These are phyloP conservation scores for Morone chrysops DNA, from an alignment of 2,113 vertebrate species.

Conservation along the genomic window DNA sequence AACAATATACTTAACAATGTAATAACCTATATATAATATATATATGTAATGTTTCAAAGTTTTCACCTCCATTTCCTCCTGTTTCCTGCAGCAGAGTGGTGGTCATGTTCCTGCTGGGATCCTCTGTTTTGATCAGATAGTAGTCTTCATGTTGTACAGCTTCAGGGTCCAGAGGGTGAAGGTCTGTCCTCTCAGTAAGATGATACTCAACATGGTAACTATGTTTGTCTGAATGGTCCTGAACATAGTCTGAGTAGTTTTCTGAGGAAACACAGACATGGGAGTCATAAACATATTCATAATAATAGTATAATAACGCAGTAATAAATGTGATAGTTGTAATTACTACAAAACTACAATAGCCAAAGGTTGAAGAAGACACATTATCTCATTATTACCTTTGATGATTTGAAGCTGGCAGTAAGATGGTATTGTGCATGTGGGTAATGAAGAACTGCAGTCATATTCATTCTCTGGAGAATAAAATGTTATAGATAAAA, in stretches of 20 bases:
- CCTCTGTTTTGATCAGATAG: slow-evolving; percentile 33
- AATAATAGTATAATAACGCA: neutral
- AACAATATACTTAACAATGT: too few relatives aligned
- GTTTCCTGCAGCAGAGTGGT: slow-evolving; percentile 17
- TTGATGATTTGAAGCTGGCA: slow-evolving; percentile 52
- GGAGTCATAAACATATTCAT: neutral
- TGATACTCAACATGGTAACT: slow-evolving; percentile 24
- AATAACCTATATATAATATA: too few relatives aligned
- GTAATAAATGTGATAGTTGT: neutral
- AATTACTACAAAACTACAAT: neutral
- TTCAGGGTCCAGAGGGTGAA: slow-evolving; percentile 57
- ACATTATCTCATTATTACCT: slow-evolving; percentile 42
- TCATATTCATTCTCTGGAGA: slow-evolving; percentile 66
- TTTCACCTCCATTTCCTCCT: slow-evolving; percentile 35
- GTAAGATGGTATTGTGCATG: slow-evolving; percentile 26
- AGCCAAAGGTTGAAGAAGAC: neutral
- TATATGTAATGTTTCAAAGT: neutral
- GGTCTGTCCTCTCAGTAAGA: slow-evolving; percentile 22
- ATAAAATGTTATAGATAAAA: neutral
- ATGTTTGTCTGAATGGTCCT: slow-evolving; percentile 28
- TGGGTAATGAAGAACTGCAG: slow-evolving; percentile 1
- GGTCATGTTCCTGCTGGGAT: neutral
- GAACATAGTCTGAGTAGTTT: slow-evolving; percentile 35
- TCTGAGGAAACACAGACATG: slow-evolving; percentile 23
- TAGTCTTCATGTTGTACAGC: slow-evolving; percentile 24